A percentile compares a stretch with the other conserved stretches of the same genome.
Evolutionary conservation across 37 sponge, comb jelly and placozoan species (phyloP).

Genomic region (Beroe forskalii): DNA sequence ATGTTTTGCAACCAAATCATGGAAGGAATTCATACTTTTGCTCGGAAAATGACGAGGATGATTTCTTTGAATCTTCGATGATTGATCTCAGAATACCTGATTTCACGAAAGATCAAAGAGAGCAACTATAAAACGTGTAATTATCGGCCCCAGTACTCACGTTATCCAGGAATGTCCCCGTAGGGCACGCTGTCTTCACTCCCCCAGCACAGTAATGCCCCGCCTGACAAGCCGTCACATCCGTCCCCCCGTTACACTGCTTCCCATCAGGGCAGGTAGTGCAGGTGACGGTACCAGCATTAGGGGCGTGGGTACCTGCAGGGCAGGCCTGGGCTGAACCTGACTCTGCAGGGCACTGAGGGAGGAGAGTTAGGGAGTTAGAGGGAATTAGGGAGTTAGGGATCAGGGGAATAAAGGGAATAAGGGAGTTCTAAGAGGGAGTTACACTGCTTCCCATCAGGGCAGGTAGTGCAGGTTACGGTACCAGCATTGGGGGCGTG

Average conservation of each 20-base stretch:
- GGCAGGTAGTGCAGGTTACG: not conserved
- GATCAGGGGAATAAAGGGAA: not conserved
- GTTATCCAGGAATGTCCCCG: constrained; percentile 63
- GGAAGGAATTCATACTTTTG: no score
- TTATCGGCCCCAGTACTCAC: no score
- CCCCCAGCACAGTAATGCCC: constrained; percentile 56
- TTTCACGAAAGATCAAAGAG: no score
- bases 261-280: constrained; percentile 12
- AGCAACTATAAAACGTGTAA: no score
- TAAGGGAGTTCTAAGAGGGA: not conserved
- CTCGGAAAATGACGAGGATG: no score
- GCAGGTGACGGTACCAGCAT: not conserved
- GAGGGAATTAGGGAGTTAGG: not conserved
- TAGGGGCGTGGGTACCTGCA: constrained; percentile 51
- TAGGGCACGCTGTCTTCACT: constrained; percentile 23
- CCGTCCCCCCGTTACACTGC: constrained; percentile 40
- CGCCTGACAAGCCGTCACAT: not conserved
- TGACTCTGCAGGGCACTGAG: constrained; percentile 37
- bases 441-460: constrained; percentile 40
- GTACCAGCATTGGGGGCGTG: constrained; percentile 9
- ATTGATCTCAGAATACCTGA: no score
- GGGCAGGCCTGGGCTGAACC: constrained; percentile 14
- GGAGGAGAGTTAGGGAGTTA: not conserved
- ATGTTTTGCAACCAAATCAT: no score
- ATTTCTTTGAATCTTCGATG: no score